phyloP scores from a whole-genome alignment of 92 coral and sea anemone genomes.

The Phenganax subtilis region DNA sequence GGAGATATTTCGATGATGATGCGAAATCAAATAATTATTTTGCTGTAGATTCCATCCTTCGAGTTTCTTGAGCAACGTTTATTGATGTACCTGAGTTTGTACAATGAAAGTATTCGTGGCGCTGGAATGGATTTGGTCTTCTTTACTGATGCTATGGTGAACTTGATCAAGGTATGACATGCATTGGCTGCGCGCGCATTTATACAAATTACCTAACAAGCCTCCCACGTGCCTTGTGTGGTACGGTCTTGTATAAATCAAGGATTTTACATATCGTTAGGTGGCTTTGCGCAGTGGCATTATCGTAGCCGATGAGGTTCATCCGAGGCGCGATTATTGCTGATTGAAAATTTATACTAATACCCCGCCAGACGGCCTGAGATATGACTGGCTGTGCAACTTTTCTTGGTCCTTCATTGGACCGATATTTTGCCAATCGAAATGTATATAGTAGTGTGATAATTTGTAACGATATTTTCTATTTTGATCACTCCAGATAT shows the following conservation, averaged over 20 bases:
- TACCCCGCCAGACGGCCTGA: no score
- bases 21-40: no score
- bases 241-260: no score
- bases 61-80: constrained; percentile 68
- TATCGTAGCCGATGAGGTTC: constrained; percentile 85
- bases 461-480: background rate
- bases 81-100: constrained; percentile 74
- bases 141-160: constrained; percentile 95
- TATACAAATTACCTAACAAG: background rate
- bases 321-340: constrained; percentile 97
- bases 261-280: background rate
- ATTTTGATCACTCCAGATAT: constrained; percentile 53
- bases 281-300: constrained; percentile 97
- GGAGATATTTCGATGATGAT: no score
- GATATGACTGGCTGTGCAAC: no score
- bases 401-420: no score
- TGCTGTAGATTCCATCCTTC: constrained; percentile 73
- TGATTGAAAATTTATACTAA: constrained; percentile 30
- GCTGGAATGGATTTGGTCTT: constrained; percentile 98
- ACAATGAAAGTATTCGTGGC: constrained; percentile 88
- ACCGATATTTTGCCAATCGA: no score
- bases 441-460: background rate
- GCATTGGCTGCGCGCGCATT: background rate
- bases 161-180: constrained; percentile 72
- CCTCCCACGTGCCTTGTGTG: background rate